These are phyloP conservation scores for Clangula hyemalis DNA, from an alignment of 2,797 vertebrate genomes.

Conservation along the genomic window DNA sequence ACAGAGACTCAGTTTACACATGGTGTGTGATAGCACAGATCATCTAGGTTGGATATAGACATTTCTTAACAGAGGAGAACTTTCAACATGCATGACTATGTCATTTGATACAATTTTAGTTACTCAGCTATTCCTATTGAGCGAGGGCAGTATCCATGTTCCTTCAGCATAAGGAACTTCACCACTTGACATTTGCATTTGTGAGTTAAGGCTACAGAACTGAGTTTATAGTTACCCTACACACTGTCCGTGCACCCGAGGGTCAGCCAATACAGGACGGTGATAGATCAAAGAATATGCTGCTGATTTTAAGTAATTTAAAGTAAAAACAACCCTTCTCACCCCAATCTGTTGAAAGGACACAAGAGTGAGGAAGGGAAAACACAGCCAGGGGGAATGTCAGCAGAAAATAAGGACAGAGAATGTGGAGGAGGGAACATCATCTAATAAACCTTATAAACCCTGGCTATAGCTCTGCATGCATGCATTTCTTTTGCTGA, in stretches of 20 bases:
- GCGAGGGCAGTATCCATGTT: background rate
- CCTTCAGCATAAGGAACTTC: background rate
- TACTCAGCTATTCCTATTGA: background rate
- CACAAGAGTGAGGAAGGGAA: slow-evolving; percentile 35
- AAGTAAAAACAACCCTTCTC: slow-evolving; percentile 55
- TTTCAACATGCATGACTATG: rapidly evolving
- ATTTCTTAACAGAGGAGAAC: background rate
- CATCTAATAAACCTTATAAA: slow-evolving; percentile 41
- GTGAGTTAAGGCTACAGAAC: background rate
- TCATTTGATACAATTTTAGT: background rate
- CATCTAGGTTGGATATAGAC: background rate
- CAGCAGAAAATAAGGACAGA: slow-evolving; percentile 30
- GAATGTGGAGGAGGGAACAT: background rate
- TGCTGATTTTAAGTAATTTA: slow-evolving; percentile 31
- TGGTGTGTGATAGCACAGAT: too few relatives aligned
- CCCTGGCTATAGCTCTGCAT: slow-evolving; percentile 14
- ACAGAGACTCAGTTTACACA: background rate
- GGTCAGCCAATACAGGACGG: background rate
- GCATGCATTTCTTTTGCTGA: slow-evolving; percentile 43
- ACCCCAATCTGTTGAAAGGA: slow-evolving; percentile 50
- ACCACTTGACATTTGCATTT: background rate
- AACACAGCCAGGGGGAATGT: slow-evolving; percentile 54
- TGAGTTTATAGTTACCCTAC: background rate
- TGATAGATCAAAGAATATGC: slow-evolving; percentile 15
- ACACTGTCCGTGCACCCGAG: background rate